A percentile compares a stretch with the other conserved stretches of the same genome.
phyloP scores from a whole-genome alignment of 2,113 vertebrate species.

The Petaurus breviceps region DNA sequence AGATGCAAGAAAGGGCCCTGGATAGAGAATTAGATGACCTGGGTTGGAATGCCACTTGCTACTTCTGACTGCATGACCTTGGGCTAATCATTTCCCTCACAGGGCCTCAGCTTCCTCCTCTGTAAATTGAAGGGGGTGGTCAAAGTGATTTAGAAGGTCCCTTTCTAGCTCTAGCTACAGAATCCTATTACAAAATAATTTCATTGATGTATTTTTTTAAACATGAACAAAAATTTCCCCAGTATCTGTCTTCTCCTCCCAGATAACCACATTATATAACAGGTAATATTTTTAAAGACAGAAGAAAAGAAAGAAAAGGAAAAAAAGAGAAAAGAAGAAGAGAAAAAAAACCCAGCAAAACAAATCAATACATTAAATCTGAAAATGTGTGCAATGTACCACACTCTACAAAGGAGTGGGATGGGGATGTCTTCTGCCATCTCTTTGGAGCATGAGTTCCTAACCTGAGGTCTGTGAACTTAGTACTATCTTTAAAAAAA shows the following conservation, averaged over 20 bases:
- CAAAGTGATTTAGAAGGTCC: neutral
- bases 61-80: neutral
- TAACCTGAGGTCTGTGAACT: neutral
- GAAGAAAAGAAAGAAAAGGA: neutral
- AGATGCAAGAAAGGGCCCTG: neutral
- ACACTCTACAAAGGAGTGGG: neutral
- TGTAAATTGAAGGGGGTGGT: neutral
- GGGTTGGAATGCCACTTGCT: neutral
- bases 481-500: neutral
- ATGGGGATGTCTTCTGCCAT: fast-evolving
- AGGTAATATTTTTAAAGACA: neutral
- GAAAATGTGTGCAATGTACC: neutral
- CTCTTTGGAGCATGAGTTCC: neutral
- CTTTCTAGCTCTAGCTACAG: neutral
- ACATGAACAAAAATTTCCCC: neutral
- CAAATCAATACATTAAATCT: neutral
- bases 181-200: neutral
- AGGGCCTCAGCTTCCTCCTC: neutral
- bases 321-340: neutral
- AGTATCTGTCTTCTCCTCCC: neutral
- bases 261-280: neutral
- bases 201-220: neutral
- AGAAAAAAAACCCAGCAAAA: neutral
- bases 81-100: neutral
- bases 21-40: neutral